Evolutionary conservation across 2,797 vertebrate genomes (phyloP), one percentile per base, ranked within the genome.

Genomic region (Zenarchopterus dispar): DNA sequence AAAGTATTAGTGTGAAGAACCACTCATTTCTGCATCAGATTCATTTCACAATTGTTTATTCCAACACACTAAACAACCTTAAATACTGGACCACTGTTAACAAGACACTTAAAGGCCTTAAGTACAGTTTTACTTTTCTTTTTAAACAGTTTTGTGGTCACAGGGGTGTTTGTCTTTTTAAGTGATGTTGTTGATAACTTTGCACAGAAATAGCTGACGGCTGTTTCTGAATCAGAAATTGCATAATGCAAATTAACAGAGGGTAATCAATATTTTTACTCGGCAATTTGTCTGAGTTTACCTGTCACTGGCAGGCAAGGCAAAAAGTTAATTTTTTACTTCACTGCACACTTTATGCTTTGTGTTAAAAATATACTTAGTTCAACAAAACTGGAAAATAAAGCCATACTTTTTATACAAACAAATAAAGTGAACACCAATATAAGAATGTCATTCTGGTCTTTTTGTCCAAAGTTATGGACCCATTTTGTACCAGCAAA

Each of bases 41-140:
- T 72, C 66, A 70, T 81, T 78, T 77, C 67, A 80, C n/a, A 73
- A 56, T 70, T 23, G 63, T 80, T 50, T 45, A 74, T 59, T 63
- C 63, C 71, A 73, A 75, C 63, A 65, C 62, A 78, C 43, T 49
- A 50, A 53, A 71, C 63, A 74, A 54, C 61, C 48, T 62, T 58
- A 70, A 81, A 58, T 15, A 51, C 33, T 42, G 21, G 53, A 70
- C 64, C 65, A 56, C 36, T 62, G 74, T 57, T 55, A 78, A 62
- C 26, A 47, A 73, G 45, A 67, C 65, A 23, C 56, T 83, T 62
- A 55, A 41, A 73, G 68, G 55, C 68, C 77, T 70, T 75, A 80
- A 84, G 74, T 59, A 78, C 41, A 8, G 16, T 69, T 75, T 71
- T 67, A 79, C 50, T 44, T 47, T 36, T 43, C 43, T 44, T 56